Evolutionary conservation across 2,888 invertebrate genomes (phyloP).

Genomic region (Masnerella sp.): DNA sequence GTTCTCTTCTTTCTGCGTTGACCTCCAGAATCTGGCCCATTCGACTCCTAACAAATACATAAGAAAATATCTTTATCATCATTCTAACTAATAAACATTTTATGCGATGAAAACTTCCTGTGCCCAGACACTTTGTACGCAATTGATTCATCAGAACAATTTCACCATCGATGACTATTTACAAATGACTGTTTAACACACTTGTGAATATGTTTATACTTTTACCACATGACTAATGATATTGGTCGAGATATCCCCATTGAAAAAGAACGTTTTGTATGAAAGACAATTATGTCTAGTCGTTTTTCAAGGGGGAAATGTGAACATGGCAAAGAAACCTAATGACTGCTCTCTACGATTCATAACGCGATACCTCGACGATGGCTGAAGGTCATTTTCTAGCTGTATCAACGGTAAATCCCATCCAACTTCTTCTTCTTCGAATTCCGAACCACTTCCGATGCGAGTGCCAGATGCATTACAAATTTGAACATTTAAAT

Average conservation of each 20-base stretch:
- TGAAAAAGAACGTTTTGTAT: constrained; percentile 31
- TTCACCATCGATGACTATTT: constrained; percentile 21
- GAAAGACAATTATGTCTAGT: no score
- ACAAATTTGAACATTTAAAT: constrained; percentile 72
- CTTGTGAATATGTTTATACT: constrained; percentile 6
- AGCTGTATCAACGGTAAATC: constrained; percentile 80
- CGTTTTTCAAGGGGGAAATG: constrained; percentile 27
- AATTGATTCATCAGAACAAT: constrained; percentile 5
- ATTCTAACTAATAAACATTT: background rate
- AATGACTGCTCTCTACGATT: constrained; percentile 33
- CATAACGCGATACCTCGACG: constrained; percentile 70
- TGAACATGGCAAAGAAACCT: constrained; percentile 15
- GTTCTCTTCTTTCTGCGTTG: constrained; percentile 76
- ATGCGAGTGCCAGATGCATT: constrained; percentile 75
- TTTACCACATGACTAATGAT: constrained; percentile 9
- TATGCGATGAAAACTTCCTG: background rate
- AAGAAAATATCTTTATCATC: background rate
- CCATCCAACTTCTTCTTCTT: constrained; percentile 81
- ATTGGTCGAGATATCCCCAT: constrained; percentile 9
- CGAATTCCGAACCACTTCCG: constrained; percentile 79
- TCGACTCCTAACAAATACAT: constrained; percentile 64
- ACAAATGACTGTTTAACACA: constrained; percentile 27
- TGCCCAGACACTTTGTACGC: background rate
- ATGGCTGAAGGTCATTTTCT: constrained; percentile 77
- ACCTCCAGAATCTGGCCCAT: constrained; percentile 74